Evolutionary conservation across 2,113 vertebrate species (phyloP).

Genomic region (Psittacula cyanocephala): DNA sequence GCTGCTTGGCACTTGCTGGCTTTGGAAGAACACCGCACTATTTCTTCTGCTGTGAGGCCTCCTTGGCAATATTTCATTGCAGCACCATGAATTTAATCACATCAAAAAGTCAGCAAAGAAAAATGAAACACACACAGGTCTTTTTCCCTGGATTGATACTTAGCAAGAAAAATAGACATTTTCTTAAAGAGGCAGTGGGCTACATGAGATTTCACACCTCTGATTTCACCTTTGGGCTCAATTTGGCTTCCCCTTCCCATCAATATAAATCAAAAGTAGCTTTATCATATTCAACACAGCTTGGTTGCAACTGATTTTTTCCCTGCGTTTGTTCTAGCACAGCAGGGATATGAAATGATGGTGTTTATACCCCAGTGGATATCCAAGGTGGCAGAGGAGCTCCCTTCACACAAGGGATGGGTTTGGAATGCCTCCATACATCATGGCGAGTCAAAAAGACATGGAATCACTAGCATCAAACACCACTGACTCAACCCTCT

Average conservation of each 20-base stretch:
- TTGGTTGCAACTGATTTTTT: neutral
- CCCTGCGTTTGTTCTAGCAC: neutral
- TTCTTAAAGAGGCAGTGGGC: neutral
- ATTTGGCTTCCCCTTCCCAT: neutral
- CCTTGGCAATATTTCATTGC: slow-evolving; percentile 14
- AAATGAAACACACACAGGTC: neutral
- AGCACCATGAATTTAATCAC: slow-evolving; percentile 15
- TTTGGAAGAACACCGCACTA: neutral
- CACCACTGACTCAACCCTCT: neutral
- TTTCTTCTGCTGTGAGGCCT: neutral
- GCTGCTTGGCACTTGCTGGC: neutral
- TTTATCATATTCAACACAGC: neutral
- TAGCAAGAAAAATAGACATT: neutral
- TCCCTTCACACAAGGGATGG: fast-evolving
- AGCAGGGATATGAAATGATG: fast-evolving
- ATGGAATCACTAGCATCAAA: fast-evolving
- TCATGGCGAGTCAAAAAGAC: neutral
- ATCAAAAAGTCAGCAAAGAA: slow-evolving; percentile 32
- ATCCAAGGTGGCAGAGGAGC: neutral
- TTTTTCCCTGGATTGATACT: neutral
- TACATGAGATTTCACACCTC: neutral
- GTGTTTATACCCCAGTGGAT: neutral
- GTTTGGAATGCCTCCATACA: neutral
- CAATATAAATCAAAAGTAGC: neutral
- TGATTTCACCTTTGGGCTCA: neutral